Conservation (phyloP, 2,888 invertebrate species). For the Troides oblongomaculatus region DNA sequence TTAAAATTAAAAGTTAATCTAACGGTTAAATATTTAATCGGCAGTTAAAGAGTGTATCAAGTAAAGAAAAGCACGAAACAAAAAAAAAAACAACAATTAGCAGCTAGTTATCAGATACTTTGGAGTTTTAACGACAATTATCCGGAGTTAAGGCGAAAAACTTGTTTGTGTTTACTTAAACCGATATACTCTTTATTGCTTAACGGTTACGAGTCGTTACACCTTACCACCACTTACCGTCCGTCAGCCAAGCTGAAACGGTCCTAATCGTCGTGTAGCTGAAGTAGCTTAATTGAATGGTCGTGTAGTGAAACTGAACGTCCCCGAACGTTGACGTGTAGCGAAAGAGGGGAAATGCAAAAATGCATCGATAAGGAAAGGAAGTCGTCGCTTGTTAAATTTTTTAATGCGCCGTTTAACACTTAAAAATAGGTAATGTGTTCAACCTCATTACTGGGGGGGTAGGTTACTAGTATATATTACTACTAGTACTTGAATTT, state of each 20-base stretch:
- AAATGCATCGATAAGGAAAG: constrained; percentile 30
- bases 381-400: constrained; percentile 27
- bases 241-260: too few species aligned
- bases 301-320: background rate
- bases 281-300: too few species aligned
- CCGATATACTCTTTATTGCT: constrained; percentile 16
- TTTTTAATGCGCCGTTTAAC: constrained; percentile 7
- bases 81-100: constrained; percentile 18
- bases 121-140: constrained; percentile 24
- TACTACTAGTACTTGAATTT: too few species aligned
- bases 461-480: too few species aligned
- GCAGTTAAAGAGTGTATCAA: constrained; percentile 5
- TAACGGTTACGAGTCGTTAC: constrained; percentile 21
- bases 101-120: constrained; percentile 17
- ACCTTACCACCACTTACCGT: background rate
- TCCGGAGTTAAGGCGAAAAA: constrained; percentile 25
- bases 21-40: too few species aligned
- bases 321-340: constrained; percentile 17
- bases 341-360: constrained; percentile 28
- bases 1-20: too few species aligned
- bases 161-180: constrained; percentile 21
- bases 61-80: constrained; percentile 6
- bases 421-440: too few species aligned
- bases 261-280: too few species aligned
- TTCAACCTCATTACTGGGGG: too few species aligned